A percentile compares a stretch with the other conserved stretches of the same genome.
These are phyloP conservation scores for Apis laboriosa DNA, from an alignment of 1,140 invertebrate genomes.

Conservation along the genomic window DNA sequence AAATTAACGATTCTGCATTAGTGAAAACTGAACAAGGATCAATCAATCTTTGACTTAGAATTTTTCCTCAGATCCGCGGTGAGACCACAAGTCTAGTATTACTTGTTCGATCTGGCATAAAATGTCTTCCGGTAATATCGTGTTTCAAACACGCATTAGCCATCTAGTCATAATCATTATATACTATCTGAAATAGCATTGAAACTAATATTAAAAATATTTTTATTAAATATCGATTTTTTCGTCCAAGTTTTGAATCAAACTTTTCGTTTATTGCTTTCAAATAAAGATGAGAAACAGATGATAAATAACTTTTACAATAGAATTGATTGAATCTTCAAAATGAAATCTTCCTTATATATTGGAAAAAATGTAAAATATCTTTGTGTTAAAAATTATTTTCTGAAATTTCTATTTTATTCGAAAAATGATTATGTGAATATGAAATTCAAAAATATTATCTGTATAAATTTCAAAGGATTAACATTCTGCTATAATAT, in stretches of 20 bases:
- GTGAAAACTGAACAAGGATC: constrained; percentile 10
- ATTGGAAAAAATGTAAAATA: too few relatives aligned
- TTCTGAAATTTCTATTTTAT: too few relatives aligned
- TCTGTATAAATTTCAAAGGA: too few relatives aligned
- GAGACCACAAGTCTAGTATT: constrained; percentile 36
- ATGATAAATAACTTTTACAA: background rate
- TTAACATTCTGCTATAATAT: too few relatives aligned
- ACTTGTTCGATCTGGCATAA: constrained; percentile 25
- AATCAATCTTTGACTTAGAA: constrained; percentile 23
- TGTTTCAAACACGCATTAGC: constrained; percentile 29
- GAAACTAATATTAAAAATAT: constrained; percentile 1
- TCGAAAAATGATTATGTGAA: too few relatives aligned
- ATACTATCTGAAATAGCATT: background rate
- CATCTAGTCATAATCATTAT: constrained; percentile 27
- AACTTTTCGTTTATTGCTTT: background rate
- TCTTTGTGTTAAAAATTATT: too few relatives aligned
- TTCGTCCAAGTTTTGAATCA: background rate
- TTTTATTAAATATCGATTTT: background rate
- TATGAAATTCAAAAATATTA: too few relatives aligned
- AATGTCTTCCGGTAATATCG: constrained; percentile 39
- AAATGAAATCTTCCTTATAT: too few relatives aligned
- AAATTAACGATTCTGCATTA: too few relatives aligned
- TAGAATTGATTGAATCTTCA: too few relatives aligned
- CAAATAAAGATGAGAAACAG: background rate
- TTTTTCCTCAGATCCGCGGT: constrained; percentile 24